These are phyloP conservation scores for Craseonycteris thonglongyai DNA, from an alignment of 2,113 vertebrate genomes.

Conservation along the genomic window DNA sequence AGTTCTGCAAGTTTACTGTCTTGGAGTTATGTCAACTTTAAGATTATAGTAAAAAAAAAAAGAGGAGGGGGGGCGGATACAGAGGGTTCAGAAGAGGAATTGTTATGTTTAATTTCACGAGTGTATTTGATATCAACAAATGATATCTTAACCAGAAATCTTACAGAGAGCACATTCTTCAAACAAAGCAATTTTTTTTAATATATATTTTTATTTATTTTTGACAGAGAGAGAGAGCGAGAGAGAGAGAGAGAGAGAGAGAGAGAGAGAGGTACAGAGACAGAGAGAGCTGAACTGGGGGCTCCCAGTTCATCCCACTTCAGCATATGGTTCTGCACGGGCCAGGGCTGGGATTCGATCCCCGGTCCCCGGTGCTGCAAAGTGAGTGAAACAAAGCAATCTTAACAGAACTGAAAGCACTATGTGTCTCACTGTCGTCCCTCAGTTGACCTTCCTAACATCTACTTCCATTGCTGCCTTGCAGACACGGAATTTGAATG, in stretches of 20 bases:
- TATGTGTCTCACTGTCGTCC: background rate
- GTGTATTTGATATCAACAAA: background rate
- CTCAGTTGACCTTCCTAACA: background rate
- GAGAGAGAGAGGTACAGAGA: too few species aligned
- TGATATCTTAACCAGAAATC: background rate
- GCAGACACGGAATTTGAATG: background rate
- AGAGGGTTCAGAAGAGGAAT: background rate
- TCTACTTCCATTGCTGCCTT: background rate
- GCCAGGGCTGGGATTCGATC: too few species aligned
- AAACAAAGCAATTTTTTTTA: background rate
- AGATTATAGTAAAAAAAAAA: background rate
- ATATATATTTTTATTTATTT: too few species aligned
- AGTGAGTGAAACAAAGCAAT: background rate
- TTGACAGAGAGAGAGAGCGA: too few species aligned
- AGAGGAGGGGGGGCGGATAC: background rate
- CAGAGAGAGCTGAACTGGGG: too few species aligned
- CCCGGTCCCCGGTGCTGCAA: too few species aligned
- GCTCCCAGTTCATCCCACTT: too few species aligned
- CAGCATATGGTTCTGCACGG: too few species aligned
- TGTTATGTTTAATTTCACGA: background rate
- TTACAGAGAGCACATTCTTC: background rate
- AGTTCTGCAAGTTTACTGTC: background rate
- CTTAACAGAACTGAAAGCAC: background rate
- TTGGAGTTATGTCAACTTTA: background rate
- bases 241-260: too few species aligned